These are phyloP conservation scores for Myotis davidii DNA, from an alignment of 2,113 vertebrate species.

Conservation along the genomic window DNA sequence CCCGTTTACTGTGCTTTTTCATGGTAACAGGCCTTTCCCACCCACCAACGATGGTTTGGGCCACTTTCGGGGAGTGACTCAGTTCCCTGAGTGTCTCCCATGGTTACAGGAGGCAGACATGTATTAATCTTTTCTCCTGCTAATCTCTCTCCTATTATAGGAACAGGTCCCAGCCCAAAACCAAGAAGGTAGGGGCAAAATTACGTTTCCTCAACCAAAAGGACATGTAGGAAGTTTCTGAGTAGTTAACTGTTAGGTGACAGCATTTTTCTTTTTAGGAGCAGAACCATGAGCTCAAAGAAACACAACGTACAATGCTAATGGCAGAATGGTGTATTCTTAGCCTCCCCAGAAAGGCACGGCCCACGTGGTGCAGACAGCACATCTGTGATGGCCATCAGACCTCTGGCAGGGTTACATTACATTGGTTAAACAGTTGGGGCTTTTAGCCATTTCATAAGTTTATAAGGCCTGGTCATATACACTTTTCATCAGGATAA, in stretches of 20 bases:
- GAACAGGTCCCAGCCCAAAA: neutral
- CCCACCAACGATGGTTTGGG: neutral
- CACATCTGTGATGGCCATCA: neutral
- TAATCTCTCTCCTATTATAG: neutral
- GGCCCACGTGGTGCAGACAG: neutral
- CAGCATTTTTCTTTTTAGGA: constrained; percentile 22
- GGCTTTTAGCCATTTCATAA: neutral
- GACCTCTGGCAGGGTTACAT: neutral
- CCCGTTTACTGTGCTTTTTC: neutral
- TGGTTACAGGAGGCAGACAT: neutral
- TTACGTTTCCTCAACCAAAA: neutral
- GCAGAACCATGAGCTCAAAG: neutral
- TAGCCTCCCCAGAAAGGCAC: neutral
- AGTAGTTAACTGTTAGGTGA: neutral
- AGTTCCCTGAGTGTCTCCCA: neutral
- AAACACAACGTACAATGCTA: constrained; percentile 30
- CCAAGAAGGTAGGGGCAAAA: neutral
- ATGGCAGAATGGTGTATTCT: constrained; percentile 60
- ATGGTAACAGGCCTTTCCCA: neutral
- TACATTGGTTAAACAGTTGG: neutral
- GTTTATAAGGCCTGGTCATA: neutral
- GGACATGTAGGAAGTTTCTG: neutral
- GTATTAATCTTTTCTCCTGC: neutral
- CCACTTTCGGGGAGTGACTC: neutral
- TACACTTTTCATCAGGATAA: neutral